Evolutionary conservation across 2,797 vertebrate genomes (phyloP), one percentile per base, ranked within the genome.

Genomic region (Setipinna tenuifilis): DNA sequence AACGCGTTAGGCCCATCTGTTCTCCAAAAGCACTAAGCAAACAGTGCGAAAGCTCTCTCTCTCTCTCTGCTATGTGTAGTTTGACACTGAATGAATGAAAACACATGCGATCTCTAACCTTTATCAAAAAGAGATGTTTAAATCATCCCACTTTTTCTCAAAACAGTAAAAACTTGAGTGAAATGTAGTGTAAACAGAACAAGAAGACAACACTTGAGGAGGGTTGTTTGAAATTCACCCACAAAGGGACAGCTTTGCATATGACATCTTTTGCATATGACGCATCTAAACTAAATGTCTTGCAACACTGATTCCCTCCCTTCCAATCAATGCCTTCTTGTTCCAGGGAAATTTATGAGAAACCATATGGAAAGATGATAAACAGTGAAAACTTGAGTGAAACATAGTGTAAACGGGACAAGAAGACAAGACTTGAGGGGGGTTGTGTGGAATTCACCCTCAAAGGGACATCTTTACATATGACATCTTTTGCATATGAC

Each of bases 91-190:
- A 78, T 19, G 71, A 41, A 44, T 78, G 17, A 19, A 78, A 78
- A 44, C 71, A 78, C 71, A 41, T 21, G 71, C 14, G 35, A 41
- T 41, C 35, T 41, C 35, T 78, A 78, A 44, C 71, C 71, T 78
- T 78, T 78, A 78, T 78, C 71, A 44, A 9, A 21, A 35, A 78
- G 71, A 44, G 35, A 44, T 21, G 35, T 78, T 41, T 78, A 78
- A 78, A 78, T 78, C 16, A 21, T 19, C 19, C 35, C 31, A 21
- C 16, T 44, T 78, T 6, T 78, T 17, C 9, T 78, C 35, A 78
- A 78, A 44, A 19, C 35, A 35, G 35, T 44, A 1, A 54, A 54
- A 54, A 5, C 44, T 44, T 19, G 17, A 35, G 35, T 78, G 71
- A 78, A 78, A 78, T 78, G 71, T 78, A 35, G 71, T 35, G 35